These are phyloP conservation scores for Dryas iulia DNA, from an alignment of 1,140 invertebrate species.

Conservation along the genomic window DNA sequence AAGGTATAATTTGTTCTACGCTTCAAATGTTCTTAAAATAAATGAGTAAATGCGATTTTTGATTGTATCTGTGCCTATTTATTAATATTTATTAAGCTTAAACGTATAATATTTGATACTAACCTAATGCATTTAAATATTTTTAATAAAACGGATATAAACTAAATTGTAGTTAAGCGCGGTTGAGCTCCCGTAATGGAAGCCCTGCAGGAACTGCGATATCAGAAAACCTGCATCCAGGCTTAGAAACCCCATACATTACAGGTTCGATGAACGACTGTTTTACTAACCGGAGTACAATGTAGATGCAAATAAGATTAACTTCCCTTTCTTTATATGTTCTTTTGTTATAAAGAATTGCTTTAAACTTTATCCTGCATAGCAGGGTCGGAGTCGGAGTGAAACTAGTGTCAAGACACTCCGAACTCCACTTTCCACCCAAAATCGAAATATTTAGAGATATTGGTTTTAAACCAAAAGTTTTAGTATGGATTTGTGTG, in stretches of 20 bases:
- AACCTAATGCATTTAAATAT: background rate
- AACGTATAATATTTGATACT: background rate
- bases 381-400: too few species aligned
- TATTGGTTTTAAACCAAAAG: too few species aligned
- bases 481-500: too few species aligned
- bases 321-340: too few species aligned
- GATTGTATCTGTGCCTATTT: too few species aligned
- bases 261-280: constrained; percentile 28
- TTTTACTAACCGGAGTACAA: background rate
- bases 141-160: constrained; percentile 20
- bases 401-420: too few species aligned
- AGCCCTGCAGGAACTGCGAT: constrained; percentile 26
- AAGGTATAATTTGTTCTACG: background rate
- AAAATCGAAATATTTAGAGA: too few species aligned
- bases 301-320: background rate
- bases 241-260: constrained; percentile 33
- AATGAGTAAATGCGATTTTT: background rate
- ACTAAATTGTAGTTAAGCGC: constrained; percentile 19
- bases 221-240: constrained; percentile 31
- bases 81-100: background rate
- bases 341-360: too few species aligned
- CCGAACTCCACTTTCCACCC: too few species aligned
- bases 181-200: constrained; percentile 28
- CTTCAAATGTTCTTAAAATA: background rate
- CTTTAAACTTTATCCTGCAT: too few species aligned